Evolutionary conservation across 1,140 invertebrate genomes (phyloP), one percentile per base, ranked within the genome.

Genomic region (Metopolophium dirhodum): DNA sequence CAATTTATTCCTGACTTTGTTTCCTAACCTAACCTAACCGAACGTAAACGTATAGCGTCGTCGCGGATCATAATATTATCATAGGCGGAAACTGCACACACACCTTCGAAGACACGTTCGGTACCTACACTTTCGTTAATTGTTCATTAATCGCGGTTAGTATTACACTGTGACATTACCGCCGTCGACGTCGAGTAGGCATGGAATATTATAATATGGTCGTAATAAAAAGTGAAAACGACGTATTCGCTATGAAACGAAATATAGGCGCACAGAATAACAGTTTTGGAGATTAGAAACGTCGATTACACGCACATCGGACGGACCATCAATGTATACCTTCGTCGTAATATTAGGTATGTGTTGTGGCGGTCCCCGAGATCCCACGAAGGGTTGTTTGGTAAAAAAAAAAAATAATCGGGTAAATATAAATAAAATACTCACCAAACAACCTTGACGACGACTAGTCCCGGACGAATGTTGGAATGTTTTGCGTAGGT

Each of bases 1-100:
- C 30, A n/a, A 77, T 77, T 77, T 77, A 77, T 77, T 77, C n/a
- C 61, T 77, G n/a, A n/a, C n/a, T n/a, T n/a, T n/a, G n/a, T n/a
- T n/a, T n/a, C n/a, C n/a, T n/a, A n/a, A n/a, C n/a, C n/a, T n/a
- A n/a, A n/a, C n/a, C n/a, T n/a, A n/a, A 77, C 14, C n/a, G 30
- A 77, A n/a, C 1, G 30, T 30, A 77, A n/a, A 77, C 8, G 30
- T 41, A 41, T 41, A 41, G 41, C 2, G 41, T 41, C 3, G 3
- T 77, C 30, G 4, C 14, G 14, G 30, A n/a, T 77, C n/a, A 61
- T 30, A 30, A n/a, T 18, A n/a, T 77, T 77, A 77, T 77, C 20
- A 14, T 77, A 54, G 14, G 49, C 51, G 22, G 20, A n/a, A 14
- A 77, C 14, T 7, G 30, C 4, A n/a, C n/a, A 77, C 61, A 35